Base-by-base conservation (phyloP, 2,797 vertebrate genomes). In the Sebastes dallii region DNA sequence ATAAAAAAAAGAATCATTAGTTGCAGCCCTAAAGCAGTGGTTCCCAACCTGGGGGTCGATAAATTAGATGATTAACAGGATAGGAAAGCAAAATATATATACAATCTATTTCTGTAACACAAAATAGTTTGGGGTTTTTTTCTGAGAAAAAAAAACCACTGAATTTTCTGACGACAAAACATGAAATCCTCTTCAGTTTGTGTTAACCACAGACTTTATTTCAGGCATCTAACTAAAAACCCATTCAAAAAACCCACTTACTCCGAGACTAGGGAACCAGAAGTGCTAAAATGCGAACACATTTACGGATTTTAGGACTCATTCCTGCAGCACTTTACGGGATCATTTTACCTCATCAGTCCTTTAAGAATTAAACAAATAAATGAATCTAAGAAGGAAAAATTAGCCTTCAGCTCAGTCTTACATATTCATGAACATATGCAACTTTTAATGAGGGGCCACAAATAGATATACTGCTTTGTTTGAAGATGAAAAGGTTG, bases 51-150 rank as follows among this genome's bases (percentile, higher is more conserved):
- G 18, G 8, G 14, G 2, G 8, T 39, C 11, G 2, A 3, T 20
- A 7, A 55, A 36, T 65, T 7, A 74, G 11, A 50, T 36, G 16
- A 54, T 27, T 73, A 66, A 55, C 18, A 62, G 22, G 16, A n/a
- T 8, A 42, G n/a, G 29, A 10, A 27, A 58, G 25, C 8, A 4
- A 30, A 55, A 42, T 1, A 24, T 16, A 25, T 12, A 34, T 36
- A 36, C 7, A 59, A 29, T 52, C 18, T n/a, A 36, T 59, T 30
- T 20, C 32, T 29, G 8, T 5, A n/a, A 13, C 3, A 65, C 8
- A 55, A 25, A 39, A 27, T 34, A 18, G 12, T 34, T 9, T 52
- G 1, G 14, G 0, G 0, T 10, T 52, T n/a, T 61, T n/a, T n/a
- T 32, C 10, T 46, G 14, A 46, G 42, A 42, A 42, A 42, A 42